These are phyloP conservation scores for Porites australiensis DNA, from an alignment of 64 coral and sea anemone species.

Conservation along the genomic window DNA sequence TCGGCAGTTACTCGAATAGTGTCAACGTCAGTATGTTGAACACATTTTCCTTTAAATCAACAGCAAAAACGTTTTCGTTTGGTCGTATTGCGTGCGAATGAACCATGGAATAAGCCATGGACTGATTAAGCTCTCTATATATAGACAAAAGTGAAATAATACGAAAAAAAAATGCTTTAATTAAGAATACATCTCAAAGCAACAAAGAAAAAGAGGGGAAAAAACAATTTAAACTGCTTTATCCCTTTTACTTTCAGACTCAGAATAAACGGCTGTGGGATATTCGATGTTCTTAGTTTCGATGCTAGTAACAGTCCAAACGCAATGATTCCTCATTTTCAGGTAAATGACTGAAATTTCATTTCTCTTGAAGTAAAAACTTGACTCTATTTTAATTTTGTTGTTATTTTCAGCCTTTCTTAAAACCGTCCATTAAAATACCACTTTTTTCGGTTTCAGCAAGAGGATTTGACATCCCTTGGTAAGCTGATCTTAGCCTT, in stretches of 20 bases:
- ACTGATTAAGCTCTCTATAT: too few relatives aligned
- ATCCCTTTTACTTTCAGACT: slow-evolving; percentile 52
- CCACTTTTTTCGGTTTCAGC: slow-evolving; percentile 27
- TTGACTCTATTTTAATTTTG: too few relatives aligned
- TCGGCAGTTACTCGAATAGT: too few relatives aligned
- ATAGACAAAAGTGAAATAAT: too few relatives aligned
- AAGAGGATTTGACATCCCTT: slow-evolving; percentile 92
- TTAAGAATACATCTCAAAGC: too few relatives aligned
- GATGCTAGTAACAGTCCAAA: slow-evolving; percentile 95
- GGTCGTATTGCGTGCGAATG: too few relatives aligned
- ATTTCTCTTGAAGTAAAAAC: not conserved
- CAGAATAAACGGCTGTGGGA: slow-evolving; percentile 97
- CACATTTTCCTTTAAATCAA: too few relatives aligned
- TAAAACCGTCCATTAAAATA: not conserved
- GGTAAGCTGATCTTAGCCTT: slow-evolving; percentile 94
- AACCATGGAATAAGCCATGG: too few relatives aligned
- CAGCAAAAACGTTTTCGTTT: too few relatives aligned
- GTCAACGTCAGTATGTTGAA: too few relatives aligned
- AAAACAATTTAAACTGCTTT: not conserved
- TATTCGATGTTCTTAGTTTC: slow-evolving; percentile 95
- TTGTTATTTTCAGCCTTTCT: too few relatives aligned
- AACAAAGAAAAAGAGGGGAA: not conserved
- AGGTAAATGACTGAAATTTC: slow-evolving; percentile 49
- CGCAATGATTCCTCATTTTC: slow-evolving; percentile 96
- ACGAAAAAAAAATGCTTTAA: too few relatives aligned